Conservation (phyloP, 2,888 invertebrate genomes). For the Drosophila neotestacea region DNA sequence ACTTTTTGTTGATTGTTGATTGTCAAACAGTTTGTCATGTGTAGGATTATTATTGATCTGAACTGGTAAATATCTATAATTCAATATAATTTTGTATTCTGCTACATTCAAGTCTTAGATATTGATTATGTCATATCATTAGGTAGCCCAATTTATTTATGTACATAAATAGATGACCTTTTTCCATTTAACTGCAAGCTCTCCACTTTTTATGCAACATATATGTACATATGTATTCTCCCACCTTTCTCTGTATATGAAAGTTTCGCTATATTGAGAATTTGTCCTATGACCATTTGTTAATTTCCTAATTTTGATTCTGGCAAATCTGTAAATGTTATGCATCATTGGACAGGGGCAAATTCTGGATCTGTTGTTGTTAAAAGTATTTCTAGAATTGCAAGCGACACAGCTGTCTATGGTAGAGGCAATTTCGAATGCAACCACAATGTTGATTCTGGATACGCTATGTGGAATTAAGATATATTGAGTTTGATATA, state of each 20-base stretch:
- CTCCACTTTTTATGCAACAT: too few species aligned
- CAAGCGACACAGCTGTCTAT: constrained; percentile 45
- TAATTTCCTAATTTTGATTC: constrained; percentile 14
- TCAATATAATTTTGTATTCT: too few species aligned
- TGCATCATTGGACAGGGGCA: constrained; percentile 14
- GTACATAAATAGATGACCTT: too few species aligned
- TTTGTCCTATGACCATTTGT: background rate
- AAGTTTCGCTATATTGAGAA: background rate
- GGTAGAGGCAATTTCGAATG: constrained; percentile 15
- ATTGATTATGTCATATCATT: too few species aligned
- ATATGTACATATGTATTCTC: too few species aligned
- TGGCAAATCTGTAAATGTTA: constrained; percentile 13
- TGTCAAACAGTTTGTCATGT: too few species aligned
- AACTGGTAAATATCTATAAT: too few species aligned
- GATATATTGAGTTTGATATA: constrained; percentile 27
- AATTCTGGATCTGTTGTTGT: background rate
- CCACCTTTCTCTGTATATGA: background rate
- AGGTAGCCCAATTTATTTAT: too few species aligned
- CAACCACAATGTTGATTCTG: constrained; percentile 18
- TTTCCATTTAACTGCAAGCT: too few species aligned
- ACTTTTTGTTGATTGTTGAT: too few species aligned
- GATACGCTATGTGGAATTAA: constrained; percentile 15
- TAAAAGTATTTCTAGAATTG: constrained; percentile 8
- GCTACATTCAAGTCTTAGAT: too few species aligned
- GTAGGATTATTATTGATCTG: too few species aligned